Base-by-base conservation (phyloP, 1,140 invertebrate species). In the Drosophila pachea region DNA sequence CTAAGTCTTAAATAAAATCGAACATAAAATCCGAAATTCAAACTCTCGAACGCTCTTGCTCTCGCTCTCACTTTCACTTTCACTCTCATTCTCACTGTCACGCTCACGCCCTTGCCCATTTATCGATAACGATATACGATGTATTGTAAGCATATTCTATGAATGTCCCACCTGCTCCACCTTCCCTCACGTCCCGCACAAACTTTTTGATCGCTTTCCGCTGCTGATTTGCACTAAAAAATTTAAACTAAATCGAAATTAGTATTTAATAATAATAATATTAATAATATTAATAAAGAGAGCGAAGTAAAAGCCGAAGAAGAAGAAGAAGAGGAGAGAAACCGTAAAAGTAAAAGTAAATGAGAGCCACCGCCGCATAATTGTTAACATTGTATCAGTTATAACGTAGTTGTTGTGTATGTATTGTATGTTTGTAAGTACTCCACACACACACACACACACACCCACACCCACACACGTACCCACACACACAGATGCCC, bases 301-400 rank as follows among this genome's bases (percentile, higher is more conserved):
- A 49, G 14, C 48, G 22, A 49, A 22, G 1, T 40, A 16, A 54
- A 33, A 32, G 43, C 43, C 60, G 61, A 54, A 58, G 36, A 49
- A 42, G 32, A 35, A 53, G 47, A 36, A 14, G 35, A 50, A 33
- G n/a, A 16, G 52, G 5, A 33, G 38, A 47, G 4, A 32, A 40
- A 47, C 4, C n/a, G 22, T 9, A 22, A 45, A 16, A 29, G 43
- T 38, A 29, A 12, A 47, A 47, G 45, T 47, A 40, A 59, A 70
- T 65, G 47, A 64, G 52, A 63, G 66, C 66, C 66, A 74, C 76
- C 79, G 81, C 79, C 69, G 79, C 79, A 79, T 84, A 86, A 86
- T 86, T 84, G 79, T 84, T 84, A 84, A 86, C 73, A 86, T 83
- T 83, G 76, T 86, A 84, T 84, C 81, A 83, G 79, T 84, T 84